Conservation (phyloP, 1,140 invertebrate species). For the Halesus radiatus region DNA sequence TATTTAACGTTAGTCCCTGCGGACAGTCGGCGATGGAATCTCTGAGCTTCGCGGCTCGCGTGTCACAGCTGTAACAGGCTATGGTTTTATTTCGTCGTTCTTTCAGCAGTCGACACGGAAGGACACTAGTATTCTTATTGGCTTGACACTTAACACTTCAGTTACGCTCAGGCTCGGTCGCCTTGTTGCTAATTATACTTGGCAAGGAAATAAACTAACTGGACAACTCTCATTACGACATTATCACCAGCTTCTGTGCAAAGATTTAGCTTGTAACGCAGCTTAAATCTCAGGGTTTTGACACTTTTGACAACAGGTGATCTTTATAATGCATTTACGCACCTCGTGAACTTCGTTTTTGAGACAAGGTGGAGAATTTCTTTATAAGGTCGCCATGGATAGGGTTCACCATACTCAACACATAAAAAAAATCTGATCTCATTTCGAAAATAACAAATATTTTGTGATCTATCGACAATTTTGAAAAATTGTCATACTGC, state of each 20-base stretch:
- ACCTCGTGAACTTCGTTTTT: too few species aligned
- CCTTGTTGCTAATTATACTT: background rate
- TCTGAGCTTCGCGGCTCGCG: conserved; percentile 18
- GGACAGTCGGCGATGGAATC: conserved; percentile 30
- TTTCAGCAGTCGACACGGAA: conserved; percentile 20
- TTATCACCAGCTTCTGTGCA: background rate
- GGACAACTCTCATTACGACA: background rate
- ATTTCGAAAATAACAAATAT: too few species aligned
- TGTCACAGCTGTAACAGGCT: conserved; percentile 4
- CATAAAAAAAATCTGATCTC: too few species aligned
- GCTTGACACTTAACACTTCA: background rate
- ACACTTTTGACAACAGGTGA: too few species aligned
- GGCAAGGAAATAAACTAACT: background rate
- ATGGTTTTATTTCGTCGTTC: background rate
- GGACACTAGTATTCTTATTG: conserved; percentile 20
- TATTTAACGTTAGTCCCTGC: conserved; percentile 6
- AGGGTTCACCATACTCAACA: too few species aligned
- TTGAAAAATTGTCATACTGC: too few species aligned
- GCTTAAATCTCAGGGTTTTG: too few species aligned
- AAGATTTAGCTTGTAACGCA: too few species aligned
- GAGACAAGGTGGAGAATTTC: too few species aligned
- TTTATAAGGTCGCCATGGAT: too few species aligned
- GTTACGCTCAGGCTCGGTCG: background rate
- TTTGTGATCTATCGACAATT: too few species aligned
- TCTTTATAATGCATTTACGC: too few species aligned